A percentile compares a stretch with the other conserved stretches of the same genome.
These are phyloP conservation scores for Zaprionus inermis DNA, from an alignment of 1,140 invertebrate genomes.

Conservation along the genomic window DNA sequence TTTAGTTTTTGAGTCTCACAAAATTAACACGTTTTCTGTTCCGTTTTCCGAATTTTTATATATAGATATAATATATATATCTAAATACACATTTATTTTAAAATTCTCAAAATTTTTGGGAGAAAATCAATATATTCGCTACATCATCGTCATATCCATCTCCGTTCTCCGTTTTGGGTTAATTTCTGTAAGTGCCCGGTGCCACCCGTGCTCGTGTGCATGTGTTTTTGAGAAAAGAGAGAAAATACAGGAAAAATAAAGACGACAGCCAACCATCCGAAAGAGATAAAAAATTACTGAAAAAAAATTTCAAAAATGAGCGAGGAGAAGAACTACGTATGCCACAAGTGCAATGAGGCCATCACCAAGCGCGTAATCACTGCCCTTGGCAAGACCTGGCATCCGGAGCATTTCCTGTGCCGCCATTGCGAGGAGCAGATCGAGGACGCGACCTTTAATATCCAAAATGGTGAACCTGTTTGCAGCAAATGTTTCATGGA, in stretches of 20 bases:
- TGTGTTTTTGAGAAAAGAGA: neutral
- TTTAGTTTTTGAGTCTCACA: conserved; percentile 75
- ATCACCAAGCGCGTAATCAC: conserved; percentile 85
- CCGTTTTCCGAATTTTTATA: conserved; percentile 41
- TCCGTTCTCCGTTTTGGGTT: neutral
- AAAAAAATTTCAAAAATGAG: no score
- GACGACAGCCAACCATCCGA: no score
- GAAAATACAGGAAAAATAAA: neutral
- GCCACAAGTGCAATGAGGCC: conserved; percentile 77
- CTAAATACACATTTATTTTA: conserved; percentile 39
- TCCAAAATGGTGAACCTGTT: conserved; percentile 88
- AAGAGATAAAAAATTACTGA: neutral
- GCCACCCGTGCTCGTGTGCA: neutral
- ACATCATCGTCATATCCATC: neutral
- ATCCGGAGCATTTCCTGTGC: conserved; percentile 99
- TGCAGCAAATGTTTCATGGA: conserved; percentile 90
- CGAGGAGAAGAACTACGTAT: conserved; percentile 52
- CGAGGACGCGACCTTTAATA: conserved; percentile 88
- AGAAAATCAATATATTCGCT: neutral
- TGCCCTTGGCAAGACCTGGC: conserved; percentile 99
- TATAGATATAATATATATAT: conserved; percentile 31
- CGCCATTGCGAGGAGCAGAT: conserved; percentile 87
- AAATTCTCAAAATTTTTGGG: conserved; percentile 48
- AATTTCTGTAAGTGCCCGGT: conserved; percentile 8
- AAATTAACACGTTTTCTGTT: conserved; percentile 74